A percentile compares a stretch with the other conserved stretches of the same genome.
Conservation (phyloP, 2,888 invertebrate genomes). For the Andrena haemorrhoa region DNA sequence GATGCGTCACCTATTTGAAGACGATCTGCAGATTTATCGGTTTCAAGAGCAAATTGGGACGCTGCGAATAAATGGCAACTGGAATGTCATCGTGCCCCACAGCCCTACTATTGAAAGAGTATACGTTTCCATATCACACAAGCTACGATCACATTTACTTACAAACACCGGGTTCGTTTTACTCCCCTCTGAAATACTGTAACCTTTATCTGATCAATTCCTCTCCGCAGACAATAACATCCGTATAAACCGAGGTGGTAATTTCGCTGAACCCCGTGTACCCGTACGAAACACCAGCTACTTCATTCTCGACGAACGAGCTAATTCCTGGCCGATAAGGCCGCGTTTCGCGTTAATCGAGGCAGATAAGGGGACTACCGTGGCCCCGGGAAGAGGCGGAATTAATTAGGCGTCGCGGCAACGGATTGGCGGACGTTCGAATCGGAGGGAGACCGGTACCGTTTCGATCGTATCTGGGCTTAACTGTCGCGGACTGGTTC, state of each 20-base stretch:
- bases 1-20: too few relatives aligned
- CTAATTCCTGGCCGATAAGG: conserved; percentile 71
- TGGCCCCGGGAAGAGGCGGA: conserved; percentile 70
- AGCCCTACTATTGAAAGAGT: neutral
- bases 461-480: conserved; percentile 68
- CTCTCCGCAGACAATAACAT: neutral
- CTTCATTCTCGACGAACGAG: conserved; percentile 63
- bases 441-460: conserved; percentile 61
- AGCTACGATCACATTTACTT: neutral
- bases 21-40: too few relatives aligned
- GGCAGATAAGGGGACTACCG: conserved; percentile 68
- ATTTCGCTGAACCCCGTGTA: neutral
- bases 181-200: neutral
- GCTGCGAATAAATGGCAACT: too few relatives aligned
- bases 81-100: too few relatives aligned
- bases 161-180: neutral
- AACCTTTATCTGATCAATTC: neutral
- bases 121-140: neutral
- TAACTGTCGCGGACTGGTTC: conserved; percentile 64
- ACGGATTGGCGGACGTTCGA: conserved; percentile 64
- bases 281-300: neutral
- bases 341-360: conserved; percentile 71
- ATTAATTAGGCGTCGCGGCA: conserved; percentile 69
- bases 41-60: too few relatives aligned
- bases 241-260: neutral